Percentiles rank a stretch among this genome's conserved stretches.
phyloP scores from a whole-genome alignment of 1,140 invertebrate species.

The Cotesia typhae region DNA sequence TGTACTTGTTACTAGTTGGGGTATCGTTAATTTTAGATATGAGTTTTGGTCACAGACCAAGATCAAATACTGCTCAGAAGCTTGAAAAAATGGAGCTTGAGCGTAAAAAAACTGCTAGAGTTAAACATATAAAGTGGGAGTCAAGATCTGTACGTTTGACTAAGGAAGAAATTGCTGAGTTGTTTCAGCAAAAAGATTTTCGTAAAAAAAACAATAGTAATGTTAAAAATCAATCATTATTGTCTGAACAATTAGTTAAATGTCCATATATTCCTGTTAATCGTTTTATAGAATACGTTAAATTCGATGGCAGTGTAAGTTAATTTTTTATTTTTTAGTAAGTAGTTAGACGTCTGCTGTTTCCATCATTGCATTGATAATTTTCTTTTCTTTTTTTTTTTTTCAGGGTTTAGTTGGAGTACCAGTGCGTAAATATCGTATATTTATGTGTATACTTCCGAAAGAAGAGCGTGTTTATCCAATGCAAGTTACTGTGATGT shows the following conservation, averaged over 20 bases:
- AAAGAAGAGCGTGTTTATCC: constrained; percentile 84
- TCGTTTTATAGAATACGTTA: constrained; percentile 88
- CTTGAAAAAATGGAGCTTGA: constrained; percentile 90
- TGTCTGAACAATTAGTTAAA: constrained; percentile 79
- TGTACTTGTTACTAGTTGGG: not conserved
- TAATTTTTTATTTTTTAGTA: constrained; percentile 19
- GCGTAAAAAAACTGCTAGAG: constrained; percentile 80
- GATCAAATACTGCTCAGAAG: constrained; percentile 89
- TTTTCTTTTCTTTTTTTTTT: constrained; percentile 36
- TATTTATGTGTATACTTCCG: constrained; percentile 88
- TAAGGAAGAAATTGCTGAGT: constrained; percentile 72
- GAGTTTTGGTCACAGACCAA: constrained; percentile 71
- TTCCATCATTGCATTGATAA: constrained; percentile 2
- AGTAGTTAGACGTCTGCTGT: not conserved
- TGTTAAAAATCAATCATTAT: constrained; percentile 67
- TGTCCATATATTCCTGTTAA: constrained; percentile 80
- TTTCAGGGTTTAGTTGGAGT: constrained; percentile 75
- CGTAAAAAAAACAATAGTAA: constrained; percentile 64
- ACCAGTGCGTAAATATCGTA: constrained; percentile 80
- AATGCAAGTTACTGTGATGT: constrained; percentile 80
- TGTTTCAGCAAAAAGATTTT: constrained; percentile 71
- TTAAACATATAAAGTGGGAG: constrained; percentile 82
- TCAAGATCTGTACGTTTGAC: constrained; percentile 63
- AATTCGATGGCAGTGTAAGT: constrained; percentile 86
- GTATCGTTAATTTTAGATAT: constrained; percentile 53